Conservation (phyloP, 2,797 vertebrate species). For the Anas bernieri region DNA sequence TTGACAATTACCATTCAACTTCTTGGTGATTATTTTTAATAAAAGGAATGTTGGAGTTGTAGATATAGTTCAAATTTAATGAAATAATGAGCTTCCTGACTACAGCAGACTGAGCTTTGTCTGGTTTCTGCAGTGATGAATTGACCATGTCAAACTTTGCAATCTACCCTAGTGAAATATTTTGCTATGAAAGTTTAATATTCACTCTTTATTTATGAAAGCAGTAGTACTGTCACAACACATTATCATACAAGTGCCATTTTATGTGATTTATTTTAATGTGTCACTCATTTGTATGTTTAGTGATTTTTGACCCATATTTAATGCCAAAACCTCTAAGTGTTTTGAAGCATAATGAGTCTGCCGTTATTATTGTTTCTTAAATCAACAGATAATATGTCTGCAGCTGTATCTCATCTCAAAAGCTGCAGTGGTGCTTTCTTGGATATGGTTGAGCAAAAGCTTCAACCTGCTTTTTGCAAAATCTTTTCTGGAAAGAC, state of each 20-base stretch:
- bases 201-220: conserved; percentile 76
- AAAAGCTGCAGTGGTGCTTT: not conserved
- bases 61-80: conserved; percentile 63
- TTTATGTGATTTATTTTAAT: conserved; percentile 74
- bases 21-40: conserved; percentile 56
- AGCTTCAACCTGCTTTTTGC: not conserved
- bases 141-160: conserved; percentile 69
- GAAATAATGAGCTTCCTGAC: conserved; percentile 70
- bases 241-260: conserved; percentile 54
- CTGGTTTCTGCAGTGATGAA: conserved; percentile 72
- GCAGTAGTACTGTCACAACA: conserved; percentile 50
- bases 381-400: not conserved
- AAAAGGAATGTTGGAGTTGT: conserved; percentile 50
- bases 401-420: not conserved
- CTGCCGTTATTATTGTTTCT: conserved; percentile 33
- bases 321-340: conserved; percentile 64
- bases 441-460: not conserved
- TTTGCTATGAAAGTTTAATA: conserved; percentile 76
- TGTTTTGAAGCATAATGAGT: conserved; percentile 50
- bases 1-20: conserved; percentile 35
- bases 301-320: conserved; percentile 72
- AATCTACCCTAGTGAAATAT: conserved; percentile 71
- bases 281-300: conserved; percentile 56
- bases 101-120: conserved; percentile 56
- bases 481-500: not conserved